These are phyloP conservation scores for Trachythela sp. DNA, from an alignment of 64 coral and sea anemone genomes.

Conservation along the genomic window DNA sequence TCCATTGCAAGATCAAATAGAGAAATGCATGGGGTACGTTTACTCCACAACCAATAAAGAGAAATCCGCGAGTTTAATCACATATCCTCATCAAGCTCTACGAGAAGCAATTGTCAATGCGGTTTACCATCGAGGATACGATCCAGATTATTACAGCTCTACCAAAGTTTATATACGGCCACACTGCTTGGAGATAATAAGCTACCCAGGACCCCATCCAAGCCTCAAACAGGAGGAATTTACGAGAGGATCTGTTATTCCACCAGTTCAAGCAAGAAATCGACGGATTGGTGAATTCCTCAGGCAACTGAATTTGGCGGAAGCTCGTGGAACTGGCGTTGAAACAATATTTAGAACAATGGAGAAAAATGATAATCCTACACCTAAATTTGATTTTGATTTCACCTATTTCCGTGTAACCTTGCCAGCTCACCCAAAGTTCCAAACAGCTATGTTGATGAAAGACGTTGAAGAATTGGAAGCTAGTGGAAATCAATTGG, in stretches of 20 bases:
- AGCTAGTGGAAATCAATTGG: conserved; percentile 50
- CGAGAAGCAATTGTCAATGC: conserved; percentile 73
- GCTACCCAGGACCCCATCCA: conserved; percentile 68
- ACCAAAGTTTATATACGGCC: conserved; percentile 65
- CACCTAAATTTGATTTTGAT: conserved; percentile 55
- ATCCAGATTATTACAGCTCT: conserved; percentile 37
- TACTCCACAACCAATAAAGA: conserved; percentile 39
- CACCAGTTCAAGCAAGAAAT: conserved; percentile 60
- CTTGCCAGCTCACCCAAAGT: conserved; percentile 68
- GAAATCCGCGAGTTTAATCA: conserved; percentile 37
- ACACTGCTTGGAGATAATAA: conserved; percentile 60
- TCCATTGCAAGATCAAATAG: conserved; percentile 57
- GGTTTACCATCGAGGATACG: conserved; percentile 66
- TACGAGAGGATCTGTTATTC: conserved; percentile 36
- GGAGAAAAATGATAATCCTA: conserved; percentile 56
- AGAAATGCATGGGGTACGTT: conserved; percentile 48
- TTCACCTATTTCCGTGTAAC: conserved; percentile 55
- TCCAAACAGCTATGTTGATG: conserved; percentile 36
- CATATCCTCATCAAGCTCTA: conserved; percentile 57
- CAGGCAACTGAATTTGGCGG: conserved; percentile 50
- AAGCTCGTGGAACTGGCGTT: conserved; percentile 65
- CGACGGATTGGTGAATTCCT: conserved; percentile 61
- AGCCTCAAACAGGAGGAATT: conserved; percentile 55
- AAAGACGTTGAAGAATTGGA: conserved; percentile 46
- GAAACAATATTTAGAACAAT: conserved; percentile 69